Evolutionary conservation across 2,888 invertebrate genomes (phyloP).

Genomic region (Anoplius nigerrimus): DNA sequence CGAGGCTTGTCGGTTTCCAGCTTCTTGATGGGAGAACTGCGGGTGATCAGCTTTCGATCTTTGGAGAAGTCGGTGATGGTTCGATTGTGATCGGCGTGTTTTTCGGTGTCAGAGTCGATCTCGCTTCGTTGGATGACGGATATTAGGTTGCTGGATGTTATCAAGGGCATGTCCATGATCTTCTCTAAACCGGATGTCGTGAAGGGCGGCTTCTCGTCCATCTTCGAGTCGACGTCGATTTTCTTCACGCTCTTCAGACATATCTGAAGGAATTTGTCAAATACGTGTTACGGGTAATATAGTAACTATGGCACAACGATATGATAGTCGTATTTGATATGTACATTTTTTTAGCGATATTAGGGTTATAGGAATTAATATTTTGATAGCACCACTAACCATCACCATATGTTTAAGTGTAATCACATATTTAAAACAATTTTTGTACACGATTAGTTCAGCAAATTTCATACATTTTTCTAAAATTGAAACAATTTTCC

Average conservation of each 20-base stretch:
- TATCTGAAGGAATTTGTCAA: constrained; percentile 19
- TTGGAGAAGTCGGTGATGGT: not conserved
- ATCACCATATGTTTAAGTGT: not conserved
- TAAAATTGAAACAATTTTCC: too few relatives aligned
- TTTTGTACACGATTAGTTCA: too few relatives aligned
- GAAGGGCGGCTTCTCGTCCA: constrained; percentile 38
- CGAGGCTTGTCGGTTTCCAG: constrained; percentile 62
- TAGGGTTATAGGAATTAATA: too few relatives aligned
- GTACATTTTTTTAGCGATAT: too few relatives aligned
- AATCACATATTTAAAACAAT: too few relatives aligned
- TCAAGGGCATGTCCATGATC: constrained; percentile 72
- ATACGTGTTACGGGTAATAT: not conserved
- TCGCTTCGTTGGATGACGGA: constrained; percentile 43
- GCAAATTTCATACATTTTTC: too few relatives aligned
- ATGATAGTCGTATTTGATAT: too few relatives aligned
- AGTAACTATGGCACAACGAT: too few relatives aligned
- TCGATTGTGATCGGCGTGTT: not conserved
- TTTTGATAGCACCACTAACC: too few relatives aligned
- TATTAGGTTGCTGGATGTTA: constrained; percentile 64
- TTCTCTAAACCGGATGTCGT: constrained; percentile 56
- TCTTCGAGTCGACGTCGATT: constrained; percentile 40
- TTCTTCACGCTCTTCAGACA: constrained; percentile 42
- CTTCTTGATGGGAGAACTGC: constrained; percentile 64
- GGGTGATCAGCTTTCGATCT: constrained; percentile 58
- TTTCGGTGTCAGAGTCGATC: constrained; percentile 17